phyloP scores from a whole-genome alignment of 2,113 vertebrate genomes.

The Podilymbus podiceps region DNA sequence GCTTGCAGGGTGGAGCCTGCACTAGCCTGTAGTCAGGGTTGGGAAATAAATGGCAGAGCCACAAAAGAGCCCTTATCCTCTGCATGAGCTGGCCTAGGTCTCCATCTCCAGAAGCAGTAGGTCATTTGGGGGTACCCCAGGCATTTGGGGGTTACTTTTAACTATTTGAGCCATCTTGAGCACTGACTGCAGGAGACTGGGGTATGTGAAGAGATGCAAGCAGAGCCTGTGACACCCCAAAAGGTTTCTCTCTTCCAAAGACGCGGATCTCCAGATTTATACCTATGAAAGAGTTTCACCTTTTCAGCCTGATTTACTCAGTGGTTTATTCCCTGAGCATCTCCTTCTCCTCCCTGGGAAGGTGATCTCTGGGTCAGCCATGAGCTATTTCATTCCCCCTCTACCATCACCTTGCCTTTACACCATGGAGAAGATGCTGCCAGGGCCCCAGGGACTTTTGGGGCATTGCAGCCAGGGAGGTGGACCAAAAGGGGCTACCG shows the following conservation, averaged over 20 bases:
- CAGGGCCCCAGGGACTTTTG: neutral
- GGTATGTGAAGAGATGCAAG: neutral
- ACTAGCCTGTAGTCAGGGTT: neutral
- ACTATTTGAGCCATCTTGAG: neutral
- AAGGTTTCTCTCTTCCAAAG: neutral
- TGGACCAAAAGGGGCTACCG: too few species aligned
- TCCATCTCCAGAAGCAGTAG: neutral
- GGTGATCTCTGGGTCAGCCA: neutral
- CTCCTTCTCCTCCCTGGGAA: neutral
- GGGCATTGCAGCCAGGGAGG: neutral
- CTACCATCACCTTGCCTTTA: neutral
- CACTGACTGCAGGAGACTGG: neutral
- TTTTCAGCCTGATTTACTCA: neutral
- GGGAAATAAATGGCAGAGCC: too few species aligned
- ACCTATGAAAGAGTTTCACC: fast-evolving
- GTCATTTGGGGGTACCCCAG: neutral
- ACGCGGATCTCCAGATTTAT: fast-evolving
- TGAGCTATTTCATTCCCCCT: neutral
- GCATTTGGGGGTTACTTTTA: neutral
- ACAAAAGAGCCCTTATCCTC: neutral
- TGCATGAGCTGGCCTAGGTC: neutral
- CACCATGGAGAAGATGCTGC: fast-evolving
- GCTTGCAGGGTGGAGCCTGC: neutral
- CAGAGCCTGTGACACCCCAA: fast-evolving
- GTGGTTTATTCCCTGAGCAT: neutral